phyloP scores from a whole-genome alignment of 2,888 invertebrate species.

The Nomada goodeniana region DNA sequence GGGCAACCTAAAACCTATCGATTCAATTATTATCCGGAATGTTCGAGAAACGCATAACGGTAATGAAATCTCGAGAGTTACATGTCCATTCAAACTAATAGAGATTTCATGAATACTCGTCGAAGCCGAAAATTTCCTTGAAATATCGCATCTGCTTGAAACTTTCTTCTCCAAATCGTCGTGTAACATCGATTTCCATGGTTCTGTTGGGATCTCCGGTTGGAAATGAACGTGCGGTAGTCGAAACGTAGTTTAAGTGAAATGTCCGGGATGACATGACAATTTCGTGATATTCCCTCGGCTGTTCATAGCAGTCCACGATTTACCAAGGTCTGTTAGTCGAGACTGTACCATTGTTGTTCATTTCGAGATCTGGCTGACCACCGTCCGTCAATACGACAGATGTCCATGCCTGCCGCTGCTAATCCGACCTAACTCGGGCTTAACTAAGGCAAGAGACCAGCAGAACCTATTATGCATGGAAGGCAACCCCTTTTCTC shows the following conservation, averaged over 20 bases:
- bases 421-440: conserved; percentile 83
- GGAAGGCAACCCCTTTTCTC: conserved; percentile 81
- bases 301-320: conserved; percentile 16
- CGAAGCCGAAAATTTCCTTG: not conserved
- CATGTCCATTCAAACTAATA: not conserved
- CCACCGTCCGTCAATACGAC: conserved; percentile 82
- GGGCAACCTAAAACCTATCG: too few species aligned
- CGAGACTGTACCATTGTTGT: conserved; percentile 78
- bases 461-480: conserved; percentile 81
- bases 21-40: too few species aligned
- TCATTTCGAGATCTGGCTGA: conserved; percentile 81
- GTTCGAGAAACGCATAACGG: too few species aligned
- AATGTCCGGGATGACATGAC: conserved; percentile 60
- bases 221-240: not conserved
- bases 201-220: not conserved
- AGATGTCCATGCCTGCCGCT: conserved; percentile 81
- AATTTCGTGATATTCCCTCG: conserved; percentile 48
- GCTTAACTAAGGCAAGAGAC: conserved; percentile 81
- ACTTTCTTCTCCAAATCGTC: not conserved
- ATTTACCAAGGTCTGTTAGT: conserved; percentile 44
- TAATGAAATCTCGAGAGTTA: too few species aligned
- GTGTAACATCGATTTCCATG: conserved; percentile 24
- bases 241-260: conserved; percentile 40
- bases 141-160: not conserved
- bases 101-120: not conserved